A percentile compares a stretch with the other conserved stretches of the same genome.
These are phyloP conservation scores for Branchellion lobata DNA, from an alignment of 2,888 invertebrate species.

Conservation along the genomic window DNA sequence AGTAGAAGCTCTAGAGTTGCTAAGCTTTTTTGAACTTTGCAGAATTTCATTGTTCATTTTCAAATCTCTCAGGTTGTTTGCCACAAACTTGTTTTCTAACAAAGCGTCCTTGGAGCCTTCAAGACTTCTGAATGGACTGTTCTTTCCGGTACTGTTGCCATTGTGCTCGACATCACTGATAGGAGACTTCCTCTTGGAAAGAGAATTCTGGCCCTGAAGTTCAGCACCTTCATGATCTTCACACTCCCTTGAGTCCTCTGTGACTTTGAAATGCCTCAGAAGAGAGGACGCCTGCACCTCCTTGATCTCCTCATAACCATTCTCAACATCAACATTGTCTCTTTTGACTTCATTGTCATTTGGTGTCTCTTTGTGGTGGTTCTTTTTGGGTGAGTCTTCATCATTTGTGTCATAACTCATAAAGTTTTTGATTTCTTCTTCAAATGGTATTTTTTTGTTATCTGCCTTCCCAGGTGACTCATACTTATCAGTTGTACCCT, in stretches of 20 bases:
- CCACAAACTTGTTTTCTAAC: conserved; percentile 1
- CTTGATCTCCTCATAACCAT: not conserved
- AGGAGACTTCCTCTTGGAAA: too few species aligned
- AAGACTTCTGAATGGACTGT: too few species aligned
- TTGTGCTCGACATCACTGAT: too few species aligned
- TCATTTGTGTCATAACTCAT: conserved; percentile 9
- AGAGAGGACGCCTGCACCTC: too few species aligned
- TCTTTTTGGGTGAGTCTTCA: not conserved
- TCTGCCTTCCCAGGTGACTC: not conserved
- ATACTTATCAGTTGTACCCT: not conserved
- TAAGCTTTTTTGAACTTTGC: not conserved
- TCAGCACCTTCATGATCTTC: not conserved
- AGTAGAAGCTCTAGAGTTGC: not conserved
- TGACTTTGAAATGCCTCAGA: too few species aligned
- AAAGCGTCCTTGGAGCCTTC: not conserved
- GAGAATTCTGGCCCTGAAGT: too few species aligned
- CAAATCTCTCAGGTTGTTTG: not conserved
- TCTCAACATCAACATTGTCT: conserved; percentile 12
- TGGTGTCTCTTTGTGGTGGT: not conserved
- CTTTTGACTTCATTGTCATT: not conserved
- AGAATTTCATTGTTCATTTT: conserved; percentile 4
- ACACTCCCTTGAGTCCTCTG: too few species aligned
- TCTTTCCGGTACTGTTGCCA: too few species aligned
- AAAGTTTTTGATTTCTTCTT: conserved; percentile 35
- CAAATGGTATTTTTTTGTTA: conserved; percentile 16